Conservation (phyloP, 2,888 invertebrate species). For the Morpho helenor region DNA sequence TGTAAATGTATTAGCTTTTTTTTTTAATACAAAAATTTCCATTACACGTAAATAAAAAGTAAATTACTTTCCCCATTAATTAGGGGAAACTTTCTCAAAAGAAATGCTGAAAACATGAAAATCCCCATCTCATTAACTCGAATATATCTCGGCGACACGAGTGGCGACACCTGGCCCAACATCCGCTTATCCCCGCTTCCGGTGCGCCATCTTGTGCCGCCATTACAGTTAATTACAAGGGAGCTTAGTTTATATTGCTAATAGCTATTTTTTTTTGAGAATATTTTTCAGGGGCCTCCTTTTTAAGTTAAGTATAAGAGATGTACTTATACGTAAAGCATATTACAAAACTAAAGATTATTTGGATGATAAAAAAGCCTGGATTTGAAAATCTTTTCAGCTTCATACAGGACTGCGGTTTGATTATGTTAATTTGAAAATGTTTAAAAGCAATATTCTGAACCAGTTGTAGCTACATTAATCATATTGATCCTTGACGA, state of each 20-base stretch:
- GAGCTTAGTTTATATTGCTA: constrained; percentile 22
- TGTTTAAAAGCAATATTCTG: too few relatives aligned
- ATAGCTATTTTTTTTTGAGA: constrained; percentile 11
- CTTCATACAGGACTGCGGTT: too few relatives aligned
- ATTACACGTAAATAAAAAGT: not conserved
- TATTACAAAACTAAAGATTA: too few relatives aligned
- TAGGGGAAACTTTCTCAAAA: not conserved
- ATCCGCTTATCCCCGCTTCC: constrained; percentile 28
- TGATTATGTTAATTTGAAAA: too few relatives aligned
- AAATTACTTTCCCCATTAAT: not conserved
- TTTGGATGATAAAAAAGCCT: too few relatives aligned
- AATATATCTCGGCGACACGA: constrained; percentile 21
- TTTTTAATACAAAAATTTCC: too few relatives aligned
- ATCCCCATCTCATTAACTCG: constrained; percentile 6
- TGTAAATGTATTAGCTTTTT: too few relatives aligned
- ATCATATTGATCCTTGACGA: too few relatives aligned
- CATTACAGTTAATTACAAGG: constrained; percentile 61
- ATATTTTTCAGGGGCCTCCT: constrained; percentile 1
- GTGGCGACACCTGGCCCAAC: constrained; percentile 33
- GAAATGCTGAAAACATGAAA: not conserved
- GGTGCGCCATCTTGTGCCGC: constrained; percentile 55
- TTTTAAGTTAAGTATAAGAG: too few relatives aligned
- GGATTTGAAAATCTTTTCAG: too few relatives aligned
- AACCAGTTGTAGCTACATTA: too few relatives aligned
- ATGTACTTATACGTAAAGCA: too few relatives aligned